Base-by-base conservation (phyloP, 2,888 invertebrate species). In the Diploptera punctata region DNA sequence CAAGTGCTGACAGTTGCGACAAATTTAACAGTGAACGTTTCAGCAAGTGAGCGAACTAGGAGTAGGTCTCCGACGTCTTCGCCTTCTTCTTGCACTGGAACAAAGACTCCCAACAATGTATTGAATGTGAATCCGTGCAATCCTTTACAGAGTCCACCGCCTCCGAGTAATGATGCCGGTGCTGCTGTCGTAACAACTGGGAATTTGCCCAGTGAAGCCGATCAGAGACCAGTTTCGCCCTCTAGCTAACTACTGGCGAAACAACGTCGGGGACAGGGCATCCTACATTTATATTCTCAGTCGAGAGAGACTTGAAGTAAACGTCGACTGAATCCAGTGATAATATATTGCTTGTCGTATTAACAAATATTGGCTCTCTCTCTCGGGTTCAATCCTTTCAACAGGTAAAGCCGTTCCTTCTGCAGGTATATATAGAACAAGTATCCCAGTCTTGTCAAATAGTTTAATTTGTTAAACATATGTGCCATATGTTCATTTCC, bases 241-340 rank as follows among this genome's bases (percentile, higher is more conserved):
- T 71, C 75, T 52, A 75, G 75, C 75, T 75, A 75, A 73, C 75
- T 71, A 68, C 62, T 68, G 61, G 68, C 52, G 44, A 70, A 73
- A 72, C 62, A 65, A 21, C 62, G 43, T 24, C 29, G 57, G 57
- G n/a, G 57, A 29, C 57, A 57, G 29, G 31, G 57, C 16, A 29
- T 2, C 26, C 7, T n/a, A 0, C 13, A 29, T 29, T 2, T 31
- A 10, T 29, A n/a, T n/a, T 57, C 24, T 57, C 57, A 57, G 9
- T 57, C 31, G 24, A 65, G 65, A 33, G 65, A 65, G 44, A 65
- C 65, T 47, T 65, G 29, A 24, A 26, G 24, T 13, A 21, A 3
- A 13, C 2, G 24, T 9, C 43, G 18, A 67, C 13, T 21, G 43
- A 44, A 5, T 18, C 24, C 54, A 16, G 54, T 54, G 54, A 57